Base-by-base conservation (phyloP, 1,140 invertebrate species). In the Hormaphis cornu region DNA sequence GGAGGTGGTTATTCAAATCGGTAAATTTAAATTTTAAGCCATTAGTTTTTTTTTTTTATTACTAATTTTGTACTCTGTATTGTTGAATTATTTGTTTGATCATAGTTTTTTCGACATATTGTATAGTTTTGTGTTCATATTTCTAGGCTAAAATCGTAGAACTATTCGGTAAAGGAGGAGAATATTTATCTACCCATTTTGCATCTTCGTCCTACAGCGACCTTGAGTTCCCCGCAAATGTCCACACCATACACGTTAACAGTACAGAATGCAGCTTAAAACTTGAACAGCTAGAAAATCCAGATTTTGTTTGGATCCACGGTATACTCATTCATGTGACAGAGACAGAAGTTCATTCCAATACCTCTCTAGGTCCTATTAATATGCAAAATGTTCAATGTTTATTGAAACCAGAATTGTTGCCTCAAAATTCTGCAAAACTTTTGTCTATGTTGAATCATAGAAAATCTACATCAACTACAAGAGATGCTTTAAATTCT, bases 141-240 rank as follows among this genome's bases (percentile, higher is more conserved):
- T 63, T 44, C n/a, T n/a, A 63, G 58, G 58, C 58, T 3, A 63
- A 30, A 46, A 46, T 46, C 10, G 12, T 63, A 20, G 58, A 63
- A 63, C 40, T 63, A 0, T 63, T 63, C 20, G 58, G 40, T 7
- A 63, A 63, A 26, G 20, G 8, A 6, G 58, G 26, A 63, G 58
- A 63, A 30, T 63, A 63, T 46, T 10, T 63, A 3, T 63, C 58
- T 8, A 63, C n/a, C n/a, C 58, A 63, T 46, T 12, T 14, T 12
- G 16, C 58, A 28, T 1, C 22, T 12, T 10, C 7, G 18, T 12
- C 28, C 9, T 5, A 20, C 6, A 14, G 8, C 20, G 0, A 28
- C 6, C 6, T 22, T 7, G 54, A 24, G 9, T n/a, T 22, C n/a
- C 20, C 12, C 22, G 40, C 24, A 9, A 20, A 46, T 3, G 22